Conservation (phyloP, 2,888 invertebrate genomes). For the Drosophila affinis region DNA sequence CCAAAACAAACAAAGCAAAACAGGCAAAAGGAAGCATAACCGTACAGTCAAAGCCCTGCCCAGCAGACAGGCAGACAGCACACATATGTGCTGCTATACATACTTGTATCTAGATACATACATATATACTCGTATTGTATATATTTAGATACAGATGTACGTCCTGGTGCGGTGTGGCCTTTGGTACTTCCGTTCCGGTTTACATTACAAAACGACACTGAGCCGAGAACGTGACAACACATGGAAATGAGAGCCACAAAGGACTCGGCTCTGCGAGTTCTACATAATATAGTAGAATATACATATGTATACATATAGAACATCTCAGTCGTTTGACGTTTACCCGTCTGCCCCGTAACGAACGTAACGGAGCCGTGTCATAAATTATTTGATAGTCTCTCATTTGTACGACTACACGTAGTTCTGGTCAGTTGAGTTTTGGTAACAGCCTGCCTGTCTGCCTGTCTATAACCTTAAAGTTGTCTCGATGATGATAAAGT, state of each 20-base stretch:
- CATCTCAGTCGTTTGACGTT: background rate
- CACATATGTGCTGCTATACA: conserved; percentile 3
- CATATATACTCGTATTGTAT: conserved; percentile 18
- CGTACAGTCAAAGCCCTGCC: conserved; percentile 34
- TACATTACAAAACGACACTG: conserved; percentile 49
- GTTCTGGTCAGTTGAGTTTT: conserved; percentile 68
- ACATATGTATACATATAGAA: conserved; percentile 6
- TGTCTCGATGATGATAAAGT: conserved; percentile 17
- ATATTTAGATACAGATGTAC: conserved; percentile 15
- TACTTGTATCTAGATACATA: conserved; percentile 2
- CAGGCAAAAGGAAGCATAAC: conserved; percentile 22
- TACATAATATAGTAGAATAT: background rate
- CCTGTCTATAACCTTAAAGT: conserved; percentile 66
- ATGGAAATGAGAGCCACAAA: conserved; percentile 62
- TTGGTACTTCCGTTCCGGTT: conserved; percentile 63
- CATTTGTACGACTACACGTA: conserved; percentile 48
- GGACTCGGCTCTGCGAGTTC: conserved; percentile 39
- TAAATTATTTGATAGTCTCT: conserved; percentile 74
- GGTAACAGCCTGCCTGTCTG: conserved; percentile 8
- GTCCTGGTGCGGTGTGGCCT: conserved; percentile 48
- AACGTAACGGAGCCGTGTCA: conserved; percentile 58
- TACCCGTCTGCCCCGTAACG: background rate
- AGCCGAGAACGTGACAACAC: conserved; percentile 52
- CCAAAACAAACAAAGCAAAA: conserved; percentile 29
- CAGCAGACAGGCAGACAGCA: conserved; percentile 35